These are phyloP conservation scores for Chondrosia reniformis DNA, from an alignment of 37 sponge, comb jelly and placozoan genomes.

Conservation along the genomic window DNA sequence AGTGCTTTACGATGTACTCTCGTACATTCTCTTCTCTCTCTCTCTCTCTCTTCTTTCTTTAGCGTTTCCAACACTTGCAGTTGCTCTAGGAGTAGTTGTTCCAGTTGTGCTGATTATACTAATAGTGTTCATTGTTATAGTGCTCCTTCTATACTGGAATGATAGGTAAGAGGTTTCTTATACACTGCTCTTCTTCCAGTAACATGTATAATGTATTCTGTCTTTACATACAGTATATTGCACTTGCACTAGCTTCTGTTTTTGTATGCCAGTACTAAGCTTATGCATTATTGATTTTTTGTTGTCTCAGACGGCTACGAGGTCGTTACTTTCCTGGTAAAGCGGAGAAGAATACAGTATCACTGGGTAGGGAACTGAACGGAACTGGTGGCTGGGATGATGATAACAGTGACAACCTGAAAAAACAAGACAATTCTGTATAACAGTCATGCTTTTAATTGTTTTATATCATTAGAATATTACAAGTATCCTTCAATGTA, in stretches of 20 bases:
- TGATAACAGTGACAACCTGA: not conserved
- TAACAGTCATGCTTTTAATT: no score
- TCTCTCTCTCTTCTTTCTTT: no score
- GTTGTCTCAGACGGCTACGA: not conserved
- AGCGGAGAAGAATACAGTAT: not conserved
- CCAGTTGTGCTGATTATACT: not conserved
- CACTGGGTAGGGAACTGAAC: not conserved
- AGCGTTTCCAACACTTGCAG: not conserved
- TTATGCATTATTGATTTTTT: no score
- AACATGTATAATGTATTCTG: no score
- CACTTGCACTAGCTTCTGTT: no score
- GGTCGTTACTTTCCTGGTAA: slow-evolving; percentile 8
- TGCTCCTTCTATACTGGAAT: not conserved
- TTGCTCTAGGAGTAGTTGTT: slow-evolving; percentile 4
- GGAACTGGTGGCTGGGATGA: not conserved
- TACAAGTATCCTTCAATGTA: no score
- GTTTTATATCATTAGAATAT: no score
- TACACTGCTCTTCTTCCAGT: no score
- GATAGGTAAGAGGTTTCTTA: not conserved
- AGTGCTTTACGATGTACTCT: not conserved
- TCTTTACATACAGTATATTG: no score
- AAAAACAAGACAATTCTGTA: no score
- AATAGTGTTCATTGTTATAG: not conserved
- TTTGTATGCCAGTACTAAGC: no score
- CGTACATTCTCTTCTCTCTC: not conserved